phyloP scores from a whole-genome alignment of 1,140 invertebrate genomes.

The Nymphalis io region DNA sequence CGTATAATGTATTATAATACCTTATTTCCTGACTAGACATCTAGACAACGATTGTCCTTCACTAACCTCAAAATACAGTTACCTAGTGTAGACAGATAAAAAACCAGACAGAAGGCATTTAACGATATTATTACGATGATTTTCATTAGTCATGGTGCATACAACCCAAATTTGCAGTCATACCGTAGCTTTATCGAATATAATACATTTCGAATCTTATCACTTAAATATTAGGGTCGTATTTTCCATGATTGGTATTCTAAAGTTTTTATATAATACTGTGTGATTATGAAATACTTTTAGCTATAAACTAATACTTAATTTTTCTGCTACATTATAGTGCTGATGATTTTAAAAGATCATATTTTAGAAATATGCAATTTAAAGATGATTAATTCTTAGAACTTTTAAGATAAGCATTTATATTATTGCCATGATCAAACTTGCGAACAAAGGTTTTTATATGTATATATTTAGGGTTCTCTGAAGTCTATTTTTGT shows the following conservation, averaged over 20 bases:
- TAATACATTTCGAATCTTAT: too few species aligned
- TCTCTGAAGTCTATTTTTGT: conserved; percentile 28
- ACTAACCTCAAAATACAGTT: conserved; percentile 35
- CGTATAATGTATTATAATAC: neutral
- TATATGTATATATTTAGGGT: conserved; percentile 20
- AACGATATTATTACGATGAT: conserved; percentile 37
- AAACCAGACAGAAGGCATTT: conserved; percentile 38
- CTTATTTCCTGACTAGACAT: conserved; percentile 8
- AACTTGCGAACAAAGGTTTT: neutral
- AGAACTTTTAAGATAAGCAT: too few species aligned
- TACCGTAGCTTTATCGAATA: neutral
- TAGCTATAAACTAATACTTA: too few species aligned
- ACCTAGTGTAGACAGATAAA: conserved; percentile 34
- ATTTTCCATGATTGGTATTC: too few species aligned
- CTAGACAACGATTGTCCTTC: conserved; percentile 18
- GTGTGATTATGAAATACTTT: too few species aligned
- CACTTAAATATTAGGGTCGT: too few species aligned
- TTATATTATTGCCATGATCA: neutral
- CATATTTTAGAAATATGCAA: neutral
- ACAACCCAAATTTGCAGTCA: conserved; percentile 22
- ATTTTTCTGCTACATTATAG: too few species aligned
- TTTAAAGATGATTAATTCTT: too few species aligned
- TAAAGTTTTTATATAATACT: too few species aligned
- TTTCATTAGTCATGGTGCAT: conserved; percentile 41
- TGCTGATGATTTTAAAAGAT: neutral